phyloP scores from a whole-genome alignment of 1,140 invertebrate species.

The Dreissena rostriformis region DNA sequence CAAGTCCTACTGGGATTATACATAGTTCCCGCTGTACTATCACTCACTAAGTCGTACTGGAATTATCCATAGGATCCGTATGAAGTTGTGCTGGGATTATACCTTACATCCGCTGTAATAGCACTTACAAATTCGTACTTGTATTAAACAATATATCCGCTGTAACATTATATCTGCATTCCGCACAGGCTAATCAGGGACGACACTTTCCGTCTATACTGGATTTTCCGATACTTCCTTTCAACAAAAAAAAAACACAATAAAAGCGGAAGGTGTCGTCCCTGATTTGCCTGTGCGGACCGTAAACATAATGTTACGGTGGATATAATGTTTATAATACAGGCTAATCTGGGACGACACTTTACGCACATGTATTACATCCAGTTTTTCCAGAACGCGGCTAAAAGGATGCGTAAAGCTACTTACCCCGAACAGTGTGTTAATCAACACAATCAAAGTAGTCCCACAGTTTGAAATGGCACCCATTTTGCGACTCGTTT shows the following conservation, averaged over 20 bases:
- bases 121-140: neutral
- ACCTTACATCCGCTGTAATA: neutral
- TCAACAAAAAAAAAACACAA: too few species aligned
- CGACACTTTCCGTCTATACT: too few species aligned
- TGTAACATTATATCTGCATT: neutral
- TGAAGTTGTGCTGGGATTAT: too few species aligned
- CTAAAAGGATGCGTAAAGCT: neutral
- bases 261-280: too few species aligned
- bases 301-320: neutral
- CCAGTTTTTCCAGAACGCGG: neutral
- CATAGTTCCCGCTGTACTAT: neutral
- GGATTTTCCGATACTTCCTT: too few species aligned
- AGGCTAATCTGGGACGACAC: too few species aligned
- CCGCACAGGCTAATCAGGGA: too few species aligned
- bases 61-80: too few species aligned
- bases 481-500: constrained; percentile 9
- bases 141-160: neutral
- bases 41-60: too few species aligned
- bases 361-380: too few species aligned
- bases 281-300: neutral
- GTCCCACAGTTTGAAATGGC: constrained; percentile 10
- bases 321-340: neutral
- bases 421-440: constrained; percentile 45
- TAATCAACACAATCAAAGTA: constrained; percentile 30
- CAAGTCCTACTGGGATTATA: neutral